Conservation (phyloP, 2,888 invertebrate genomes). For the Cerceris rybyensis region DNA sequence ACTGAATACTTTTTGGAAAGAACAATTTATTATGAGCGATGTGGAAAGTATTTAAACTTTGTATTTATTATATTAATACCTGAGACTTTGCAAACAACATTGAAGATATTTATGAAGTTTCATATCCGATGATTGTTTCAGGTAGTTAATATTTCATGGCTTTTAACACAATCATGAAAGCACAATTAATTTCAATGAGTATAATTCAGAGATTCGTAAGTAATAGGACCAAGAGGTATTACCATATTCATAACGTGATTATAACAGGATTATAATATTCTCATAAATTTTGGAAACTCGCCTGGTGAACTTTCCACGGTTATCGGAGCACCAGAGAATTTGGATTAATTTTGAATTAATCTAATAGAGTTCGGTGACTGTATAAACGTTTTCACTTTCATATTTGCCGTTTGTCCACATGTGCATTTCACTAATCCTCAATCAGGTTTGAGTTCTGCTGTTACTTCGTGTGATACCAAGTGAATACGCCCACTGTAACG, state of each 20-base stretch:
- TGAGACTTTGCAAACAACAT: too few species aligned
- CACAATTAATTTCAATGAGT: neutral
- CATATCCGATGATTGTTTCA: too few species aligned
- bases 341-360: constrained; percentile 22
- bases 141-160: too few species aligned
- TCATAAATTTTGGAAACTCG: too few species aligned
- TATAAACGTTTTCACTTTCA: constrained; percentile 36
- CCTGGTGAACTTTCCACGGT: too few species aligned
- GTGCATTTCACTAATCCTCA: constrained; percentile 25
- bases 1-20: too few species aligned
- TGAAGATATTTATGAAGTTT: too few species aligned
- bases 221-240: neutral
- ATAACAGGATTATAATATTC: neutral
- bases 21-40: too few species aligned
- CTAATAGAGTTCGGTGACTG: constrained; percentile 22
- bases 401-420: constrained; percentile 7
- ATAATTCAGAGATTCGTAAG: too few species aligned
- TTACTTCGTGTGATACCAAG: constrained; percentile 35
- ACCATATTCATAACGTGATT: neutral
- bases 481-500: constrained; percentile 41
- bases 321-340: neutral
- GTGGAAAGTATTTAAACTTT: too few species aligned
- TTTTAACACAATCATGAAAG: neutral
- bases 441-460: constrained; percentile 33
- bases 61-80: too few species aligned